phyloP scores from a whole-genome alignment of 2,888 invertebrate genomes.

The Caenorhabditis virilis region DNA sequence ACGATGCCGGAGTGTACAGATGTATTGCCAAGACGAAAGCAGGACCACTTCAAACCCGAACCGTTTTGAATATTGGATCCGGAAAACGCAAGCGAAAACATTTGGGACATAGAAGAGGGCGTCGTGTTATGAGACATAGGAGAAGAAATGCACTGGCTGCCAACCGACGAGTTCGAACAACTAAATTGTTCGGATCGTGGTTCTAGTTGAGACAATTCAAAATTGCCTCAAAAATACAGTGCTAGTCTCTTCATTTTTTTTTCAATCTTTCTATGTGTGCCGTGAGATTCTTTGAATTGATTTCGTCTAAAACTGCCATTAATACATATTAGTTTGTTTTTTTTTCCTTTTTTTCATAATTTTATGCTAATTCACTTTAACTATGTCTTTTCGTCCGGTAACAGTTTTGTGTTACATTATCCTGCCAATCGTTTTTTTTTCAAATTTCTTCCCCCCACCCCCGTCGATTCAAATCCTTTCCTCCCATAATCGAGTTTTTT shows the following conservation, averaged over 20 bases:
- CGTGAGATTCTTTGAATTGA: not conserved
- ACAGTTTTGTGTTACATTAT: too few relatives aligned
- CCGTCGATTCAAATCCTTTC: not conserved
- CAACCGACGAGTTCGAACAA: not conserved
- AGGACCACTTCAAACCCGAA: conserved; percentile 60
- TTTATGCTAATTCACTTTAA: conserved; percentile 2
- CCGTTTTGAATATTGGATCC: conserved; percentile 62
- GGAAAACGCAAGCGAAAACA: conserved; percentile 67
- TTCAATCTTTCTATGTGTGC: not conserved
- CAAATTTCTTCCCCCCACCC: conserved; percentile 24
- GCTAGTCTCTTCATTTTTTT: not conserved
- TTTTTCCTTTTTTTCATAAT: conserved; percentile 6
- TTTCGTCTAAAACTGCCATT: conserved; percentile 3
- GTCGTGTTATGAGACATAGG: conserved; percentile 46
- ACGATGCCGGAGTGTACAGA: conserved; percentile 77
- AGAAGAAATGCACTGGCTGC: conserved; percentile 28
- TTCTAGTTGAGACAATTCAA: conserved; percentile 9
- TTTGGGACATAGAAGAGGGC: conserved; percentile 40
- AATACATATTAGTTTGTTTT: conserved; percentile 8
- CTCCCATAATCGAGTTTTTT: not conserved
- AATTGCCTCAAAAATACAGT: not conserved
- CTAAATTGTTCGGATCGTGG: conserved; percentile 34
- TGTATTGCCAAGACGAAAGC: conserved; percentile 75
- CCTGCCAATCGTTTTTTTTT: too few relatives aligned
- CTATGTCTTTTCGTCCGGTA: conserved; percentile 2